Evolutionary conservation across 2,797 vertebrate species (phyloP).

Genomic region (Acanthurus lineatus): DNA sequence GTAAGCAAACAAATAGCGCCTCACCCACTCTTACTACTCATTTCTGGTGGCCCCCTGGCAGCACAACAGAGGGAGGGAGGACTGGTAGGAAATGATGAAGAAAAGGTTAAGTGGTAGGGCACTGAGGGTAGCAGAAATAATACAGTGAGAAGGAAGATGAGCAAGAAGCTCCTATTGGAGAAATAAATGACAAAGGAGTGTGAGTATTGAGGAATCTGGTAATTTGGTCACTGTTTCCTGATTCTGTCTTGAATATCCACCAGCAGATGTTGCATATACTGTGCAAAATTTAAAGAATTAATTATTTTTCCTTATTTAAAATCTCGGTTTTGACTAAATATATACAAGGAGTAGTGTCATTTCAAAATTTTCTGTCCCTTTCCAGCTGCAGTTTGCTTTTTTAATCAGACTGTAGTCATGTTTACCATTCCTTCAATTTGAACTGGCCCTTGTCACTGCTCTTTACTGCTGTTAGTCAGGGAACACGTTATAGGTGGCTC

Average conservation of each 20-base stretch:
- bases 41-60: constrained; percentile 18
- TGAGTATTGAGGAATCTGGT: background rate
- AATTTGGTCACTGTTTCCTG: background rate
- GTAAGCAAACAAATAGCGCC: constrained; percentile 70
- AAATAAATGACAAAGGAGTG: background rate
- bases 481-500: background rate
- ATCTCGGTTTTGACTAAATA: background rate
- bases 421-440: background rate
- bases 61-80: background rate
- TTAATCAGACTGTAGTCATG: background rate
- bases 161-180: background rate
- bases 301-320: background rate
- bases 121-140: constrained; percentile 7
- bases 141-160: constrained; percentile 23
- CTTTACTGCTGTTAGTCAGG: background rate
- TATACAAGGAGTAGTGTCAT: background rate
- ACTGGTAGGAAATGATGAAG: constrained; percentile 18
- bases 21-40: constrained; percentile 32
- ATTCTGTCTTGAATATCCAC: background rate
- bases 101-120: constrained; percentile 30
- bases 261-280: background rate
- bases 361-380: background rate
- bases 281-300: background rate
- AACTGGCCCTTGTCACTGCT: background rate
- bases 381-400: background rate